Conservation (phyloP, 2,888 invertebrate genomes). For the Aporophyla lueneburgensis region DNA sequence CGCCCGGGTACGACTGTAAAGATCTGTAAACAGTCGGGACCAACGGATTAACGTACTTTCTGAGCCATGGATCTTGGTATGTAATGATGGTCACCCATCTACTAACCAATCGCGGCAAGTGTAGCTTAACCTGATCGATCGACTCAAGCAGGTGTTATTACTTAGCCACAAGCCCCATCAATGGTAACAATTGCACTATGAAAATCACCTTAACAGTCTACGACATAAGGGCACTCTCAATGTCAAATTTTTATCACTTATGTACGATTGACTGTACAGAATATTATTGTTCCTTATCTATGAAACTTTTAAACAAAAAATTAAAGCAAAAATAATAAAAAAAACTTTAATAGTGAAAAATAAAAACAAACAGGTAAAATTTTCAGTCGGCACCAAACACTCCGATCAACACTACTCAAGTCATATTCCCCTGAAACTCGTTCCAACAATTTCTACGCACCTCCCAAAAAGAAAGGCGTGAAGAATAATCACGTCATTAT, state of each 20-base stretch:
- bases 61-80: too few relatives aligned
- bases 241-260: not conserved
- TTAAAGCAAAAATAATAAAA: not conserved
- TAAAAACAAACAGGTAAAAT: not conserved
- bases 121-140: too few relatives aligned
- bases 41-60: too few relatives aligned
- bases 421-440: not conserved
- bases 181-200: not conserved
- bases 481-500: conserved; percentile 49
- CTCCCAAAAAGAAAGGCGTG: conserved; percentile 18
- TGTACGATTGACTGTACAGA: not conserved
- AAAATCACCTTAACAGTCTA: not conserved
- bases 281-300: not conserved
- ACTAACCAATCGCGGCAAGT: too few relatives aligned
- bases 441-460: not conserved
- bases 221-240: not conserved
- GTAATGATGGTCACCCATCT: too few relatives aligned
- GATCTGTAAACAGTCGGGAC: too few relatives aligned
- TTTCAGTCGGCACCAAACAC: not conserved
- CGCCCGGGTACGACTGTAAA: too few relatives aligned
- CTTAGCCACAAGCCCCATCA: not conserved
- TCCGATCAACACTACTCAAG: too few relatives aligned
- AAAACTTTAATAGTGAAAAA: not conserved
- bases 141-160: too few relatives aligned
- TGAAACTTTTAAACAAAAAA: not conserved